These are phyloP conservation scores for Agelastica alni DNA, from an alignment of 2,888 invertebrate species.

Conservation along the genomic window DNA sequence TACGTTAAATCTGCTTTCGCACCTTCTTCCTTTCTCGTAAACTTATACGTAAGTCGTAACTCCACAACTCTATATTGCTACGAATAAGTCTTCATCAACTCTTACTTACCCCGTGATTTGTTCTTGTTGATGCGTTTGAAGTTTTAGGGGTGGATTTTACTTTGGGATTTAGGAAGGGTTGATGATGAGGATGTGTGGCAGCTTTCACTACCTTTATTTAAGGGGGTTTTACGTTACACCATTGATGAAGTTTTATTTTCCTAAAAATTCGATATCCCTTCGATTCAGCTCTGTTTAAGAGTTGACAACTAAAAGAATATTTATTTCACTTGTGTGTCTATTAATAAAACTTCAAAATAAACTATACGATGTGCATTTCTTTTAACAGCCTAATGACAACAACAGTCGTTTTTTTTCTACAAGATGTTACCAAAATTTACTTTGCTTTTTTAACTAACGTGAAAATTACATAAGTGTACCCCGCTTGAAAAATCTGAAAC, in stretches of 20 bases:
- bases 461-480: neutral
- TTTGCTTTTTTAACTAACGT: too few relatives aligned
- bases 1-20: too few relatives aligned
- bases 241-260: conserved; percentile 20
- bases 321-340: too few relatives aligned
- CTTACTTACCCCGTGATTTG: conserved; percentile 53
- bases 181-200: conserved; percentile 51
- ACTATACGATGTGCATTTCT: too few relatives aligned
- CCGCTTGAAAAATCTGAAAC: neutral
- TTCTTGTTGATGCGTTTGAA: conserved; percentile 50
- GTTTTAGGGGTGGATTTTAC: conserved; percentile 47
- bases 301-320: too few relatives aligned
- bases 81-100: conserved; percentile 54
- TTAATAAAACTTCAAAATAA: too few relatives aligned
- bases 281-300: too few relatives aligned
- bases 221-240: conserved; percentile 6
- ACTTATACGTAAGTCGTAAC: neutral
- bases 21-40: too few relatives aligned
- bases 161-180: conserved; percentile 49
- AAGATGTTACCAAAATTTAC: too few relatives aligned
- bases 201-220: conserved; percentile 28
- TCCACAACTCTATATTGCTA: conserved; percentile 9
- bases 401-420: too few relatives aligned
- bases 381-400: too few relatives aligned
- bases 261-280: neutral